These are phyloP conservation scores for Conopomorpha cramerella DNA, from an alignment of 1,140 invertebrate species.

Conservation along the genomic window DNA sequence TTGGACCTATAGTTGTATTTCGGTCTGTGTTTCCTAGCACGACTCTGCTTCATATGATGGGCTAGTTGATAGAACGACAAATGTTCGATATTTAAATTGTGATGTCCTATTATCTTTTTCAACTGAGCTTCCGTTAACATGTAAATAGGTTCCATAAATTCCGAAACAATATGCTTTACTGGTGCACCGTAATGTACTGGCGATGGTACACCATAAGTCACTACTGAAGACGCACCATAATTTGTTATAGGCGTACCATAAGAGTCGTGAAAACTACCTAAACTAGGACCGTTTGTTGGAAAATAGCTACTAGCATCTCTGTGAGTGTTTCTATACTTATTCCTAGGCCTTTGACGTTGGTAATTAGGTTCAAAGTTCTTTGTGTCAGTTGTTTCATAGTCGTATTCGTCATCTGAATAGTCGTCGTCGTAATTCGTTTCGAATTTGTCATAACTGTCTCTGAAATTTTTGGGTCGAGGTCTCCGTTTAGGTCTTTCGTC, in stretches of 20 bases:
- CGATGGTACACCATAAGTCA: slow-evolving; percentile 5
- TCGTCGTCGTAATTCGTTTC: slow-evolving; percentile 23
- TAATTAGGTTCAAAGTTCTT: too few species aligned
- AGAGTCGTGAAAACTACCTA: too few species aligned
- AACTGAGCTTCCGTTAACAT: slow-evolving; percentile 35
- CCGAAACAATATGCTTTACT: slow-evolving; percentile 5
- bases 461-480: slow-evolving; percentile 4
- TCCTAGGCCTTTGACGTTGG: too few species aligned
- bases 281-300: too few species aligned
- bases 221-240: slow-evolving; percentile 3
- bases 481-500: slow-evolving; percentile 10
- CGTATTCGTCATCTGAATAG: slow-evolving; percentile 19
- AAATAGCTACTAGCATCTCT: too few species aligned
- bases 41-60: slow-evolving; percentile 11
- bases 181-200: slow-evolving; percentile 19
- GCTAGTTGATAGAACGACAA: slow-evolving; percentile 32
- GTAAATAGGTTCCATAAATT: slow-evolving; percentile 27
- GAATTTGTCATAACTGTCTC: slow-evolving; percentile 10
- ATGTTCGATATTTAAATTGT: slow-evolving; percentile 41
- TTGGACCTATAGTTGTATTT: slow-evolving; percentile 18
- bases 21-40: slow-evolving; percentile 19
- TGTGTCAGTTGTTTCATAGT: too few species aligned
- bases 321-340: too few species aligned
- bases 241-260: slow-evolving; percentile 7
- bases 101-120: slow-evolving; percentile 27